Conservation (phyloP, 2,888 invertebrate species). For the Ochropacha duplaris region DNA sequence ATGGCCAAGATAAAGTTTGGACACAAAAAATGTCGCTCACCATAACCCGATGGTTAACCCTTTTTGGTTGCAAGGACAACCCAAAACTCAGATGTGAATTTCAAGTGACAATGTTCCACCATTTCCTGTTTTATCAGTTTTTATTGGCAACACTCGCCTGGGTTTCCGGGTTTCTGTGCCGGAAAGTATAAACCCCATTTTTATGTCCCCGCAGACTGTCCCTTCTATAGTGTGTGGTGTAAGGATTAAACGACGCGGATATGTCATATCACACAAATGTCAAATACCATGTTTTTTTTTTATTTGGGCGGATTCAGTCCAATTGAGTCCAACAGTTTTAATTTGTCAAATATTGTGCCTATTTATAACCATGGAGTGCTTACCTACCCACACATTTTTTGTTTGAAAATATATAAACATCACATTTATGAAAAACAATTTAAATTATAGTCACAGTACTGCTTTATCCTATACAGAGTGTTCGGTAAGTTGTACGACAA, state of each 20-base stretch:
- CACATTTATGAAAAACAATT: no score
- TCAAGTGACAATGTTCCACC: slow-evolving; percentile 10
- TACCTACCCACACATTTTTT: no score
- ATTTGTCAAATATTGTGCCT: no score
- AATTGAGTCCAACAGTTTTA: no score
- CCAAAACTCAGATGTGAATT: slow-evolving; percentile 7
- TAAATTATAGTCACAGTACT: no score
- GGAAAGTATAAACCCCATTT: slow-evolving; percentile 30
- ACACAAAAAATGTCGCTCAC: slow-evolving; percentile 14
- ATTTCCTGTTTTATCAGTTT: slow-evolving; percentile 44
- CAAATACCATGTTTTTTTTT: no score
- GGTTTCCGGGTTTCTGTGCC: slow-evolving; percentile 23
- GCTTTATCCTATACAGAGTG: no score
- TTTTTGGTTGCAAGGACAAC: not conserved
- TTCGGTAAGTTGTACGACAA: no score
- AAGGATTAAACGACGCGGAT: not conserved
- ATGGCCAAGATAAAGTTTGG: slow-evolving; percentile 9
- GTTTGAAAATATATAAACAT: no score
- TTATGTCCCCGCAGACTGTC: slow-evolving; percentile 21
- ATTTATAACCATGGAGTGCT: no score
- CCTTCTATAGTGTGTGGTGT: slow-evolving; percentile 7
- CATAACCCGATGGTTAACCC: slow-evolving; percentile 2
- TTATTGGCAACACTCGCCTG: slow-evolving; percentile 38
- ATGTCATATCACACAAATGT: no score
- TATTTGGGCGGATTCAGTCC: no score